A percentile compares a stretch with the other conserved stretches of the same genome.
phyloP scores from a whole-genome alignment of 2,797 vertebrate species.

The Diplodus sargus region DNA sequence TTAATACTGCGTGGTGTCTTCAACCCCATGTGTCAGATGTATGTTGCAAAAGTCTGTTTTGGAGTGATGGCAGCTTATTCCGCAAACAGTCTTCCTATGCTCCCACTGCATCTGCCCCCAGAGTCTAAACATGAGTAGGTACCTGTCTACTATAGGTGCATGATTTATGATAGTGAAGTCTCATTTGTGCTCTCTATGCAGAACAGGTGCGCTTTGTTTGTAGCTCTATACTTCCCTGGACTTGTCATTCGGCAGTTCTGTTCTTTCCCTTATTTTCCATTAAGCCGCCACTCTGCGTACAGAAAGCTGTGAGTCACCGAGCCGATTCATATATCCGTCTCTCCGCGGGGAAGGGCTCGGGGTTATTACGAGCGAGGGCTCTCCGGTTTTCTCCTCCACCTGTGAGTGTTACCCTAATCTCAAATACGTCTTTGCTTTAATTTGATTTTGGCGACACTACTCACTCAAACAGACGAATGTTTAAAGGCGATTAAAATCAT shows the following conservation, averaged over 20 bases:
- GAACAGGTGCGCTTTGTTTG: conserved; percentile 75
- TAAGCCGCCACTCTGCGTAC: conserved; percentile 43
- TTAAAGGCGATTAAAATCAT: conserved; percentile 24
- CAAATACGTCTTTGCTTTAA: neutral
- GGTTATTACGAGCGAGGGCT: conserved; percentile 11
- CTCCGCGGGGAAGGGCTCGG: conserved; percentile 4
- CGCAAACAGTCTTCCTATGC: conserved; percentile 43
- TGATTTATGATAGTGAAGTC: conserved; percentile 76
- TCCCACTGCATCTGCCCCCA: conserved; percentile 42
- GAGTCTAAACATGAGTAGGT: conserved; percentile 65
- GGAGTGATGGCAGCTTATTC: conserved; percentile 43
- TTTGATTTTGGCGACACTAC: neutral
- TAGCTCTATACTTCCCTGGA: conserved; percentile 61
- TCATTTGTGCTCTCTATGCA: conserved; percentile 79
- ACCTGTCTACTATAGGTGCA: conserved; percentile 69
- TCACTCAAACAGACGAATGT: conserved; percentile 13
- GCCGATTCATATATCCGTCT: conserved; percentile 44
- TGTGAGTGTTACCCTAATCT: conserved; percentile 8
- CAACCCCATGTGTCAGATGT: conserved; percentile 26
- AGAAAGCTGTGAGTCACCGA: conserved; percentile 57
- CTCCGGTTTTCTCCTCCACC: conserved; percentile 26
- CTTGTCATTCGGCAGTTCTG: conserved; percentile 66
- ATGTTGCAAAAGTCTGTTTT: conserved; percentile 42
- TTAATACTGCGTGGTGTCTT: neutral
- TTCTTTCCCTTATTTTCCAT: conserved; percentile 64